phyloP scores from a whole-genome alignment of 2,113 vertebrate species.

The Nycticryphes semicollaris region DNA sequence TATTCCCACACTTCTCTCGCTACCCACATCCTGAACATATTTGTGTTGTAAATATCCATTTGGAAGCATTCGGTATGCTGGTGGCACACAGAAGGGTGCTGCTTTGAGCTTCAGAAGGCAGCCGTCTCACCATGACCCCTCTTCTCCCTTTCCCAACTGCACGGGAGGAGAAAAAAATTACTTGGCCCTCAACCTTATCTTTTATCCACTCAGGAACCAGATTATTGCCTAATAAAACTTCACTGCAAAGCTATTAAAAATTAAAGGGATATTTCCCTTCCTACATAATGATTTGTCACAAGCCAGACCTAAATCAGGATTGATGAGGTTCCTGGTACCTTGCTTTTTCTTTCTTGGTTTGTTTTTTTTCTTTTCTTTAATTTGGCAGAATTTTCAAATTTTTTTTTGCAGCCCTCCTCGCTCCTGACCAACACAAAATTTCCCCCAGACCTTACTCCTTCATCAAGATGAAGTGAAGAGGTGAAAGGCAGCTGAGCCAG shows the following conservation, averaged over 20 bases:
- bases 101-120: constrained; percentile 17
- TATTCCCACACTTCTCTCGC: constrained; percentile 67
- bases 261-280: constrained; percentile 62
- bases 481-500: constrained; percentile 47
- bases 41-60: constrained; percentile 70
- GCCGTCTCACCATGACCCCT: not conserved
- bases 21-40: constrained; percentile 71
- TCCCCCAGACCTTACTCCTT: constrained; percentile 12
- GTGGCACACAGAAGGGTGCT: constrained; percentile 44
- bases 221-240: constrained; percentile 66
- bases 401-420: not conserved
- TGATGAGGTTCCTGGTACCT: not conserved
- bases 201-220: constrained; percentile 56
- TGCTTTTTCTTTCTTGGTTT: no score
- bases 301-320: constrained; percentile 37
- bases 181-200: constrained; percentile 32
- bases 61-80: constrained; percentile 35
- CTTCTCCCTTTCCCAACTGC: not conserved
- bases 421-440: not conserved
- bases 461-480: constrained; percentile 4
- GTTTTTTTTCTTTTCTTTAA: not conserved
- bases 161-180: not conserved
- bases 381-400: not conserved
- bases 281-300: constrained; percentile 56
- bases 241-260: constrained; percentile 64